A percentile compares a stretch with the other conserved stretches of the same genome.
Evolutionary conservation across 2,888 invertebrate species (phyloP).

Genomic region (Aproaerema taeniolella): DNA sequence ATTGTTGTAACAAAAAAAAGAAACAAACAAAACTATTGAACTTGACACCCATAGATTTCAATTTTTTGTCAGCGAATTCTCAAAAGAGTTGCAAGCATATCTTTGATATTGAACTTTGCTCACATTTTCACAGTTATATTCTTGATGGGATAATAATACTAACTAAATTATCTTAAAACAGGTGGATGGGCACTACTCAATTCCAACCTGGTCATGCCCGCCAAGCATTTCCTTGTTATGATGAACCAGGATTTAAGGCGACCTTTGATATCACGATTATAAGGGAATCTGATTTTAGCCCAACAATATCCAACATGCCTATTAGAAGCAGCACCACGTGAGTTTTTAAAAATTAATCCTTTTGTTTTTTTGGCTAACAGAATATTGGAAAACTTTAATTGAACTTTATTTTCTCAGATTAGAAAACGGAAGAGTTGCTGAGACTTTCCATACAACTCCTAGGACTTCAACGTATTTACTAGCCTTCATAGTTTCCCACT

Average conservation of each 20-base stretch:
- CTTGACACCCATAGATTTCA: no score
- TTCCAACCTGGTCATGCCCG: constrained; percentile 89
- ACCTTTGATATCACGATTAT: constrained; percentile 83
- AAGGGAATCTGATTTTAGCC: constrained; percentile 67
- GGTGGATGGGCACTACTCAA: constrained; percentile 88
- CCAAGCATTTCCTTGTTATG: constrained; percentile 91
- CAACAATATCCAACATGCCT: constrained; percentile 83
- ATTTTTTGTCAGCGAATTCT: background rate
- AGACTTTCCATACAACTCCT: constrained; percentile 76
- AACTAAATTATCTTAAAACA: constrained; percentile 33
- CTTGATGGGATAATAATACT: background rate
- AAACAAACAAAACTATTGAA: no score
- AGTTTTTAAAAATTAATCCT: background rate
- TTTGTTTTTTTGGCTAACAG: background rate
- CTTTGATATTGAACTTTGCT: background rate
- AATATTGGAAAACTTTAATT: no score
- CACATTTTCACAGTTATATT: background rate
- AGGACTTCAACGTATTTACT: constrained; percentile 89
- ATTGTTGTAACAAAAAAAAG: no score
- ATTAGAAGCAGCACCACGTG: constrained; percentile 32
- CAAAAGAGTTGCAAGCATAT: background rate
- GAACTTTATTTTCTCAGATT: no score
- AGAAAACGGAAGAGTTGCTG: constrained; percentile 37
- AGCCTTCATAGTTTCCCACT: constrained; percentile 91
- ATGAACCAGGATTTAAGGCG: constrained; percentile 90